Percentiles rank a stretch among this genome's conserved stretches.
phyloP scores from a whole-genome alignment of 1,140 invertebrate genomes.

The Plodia interpunctella region DNA sequence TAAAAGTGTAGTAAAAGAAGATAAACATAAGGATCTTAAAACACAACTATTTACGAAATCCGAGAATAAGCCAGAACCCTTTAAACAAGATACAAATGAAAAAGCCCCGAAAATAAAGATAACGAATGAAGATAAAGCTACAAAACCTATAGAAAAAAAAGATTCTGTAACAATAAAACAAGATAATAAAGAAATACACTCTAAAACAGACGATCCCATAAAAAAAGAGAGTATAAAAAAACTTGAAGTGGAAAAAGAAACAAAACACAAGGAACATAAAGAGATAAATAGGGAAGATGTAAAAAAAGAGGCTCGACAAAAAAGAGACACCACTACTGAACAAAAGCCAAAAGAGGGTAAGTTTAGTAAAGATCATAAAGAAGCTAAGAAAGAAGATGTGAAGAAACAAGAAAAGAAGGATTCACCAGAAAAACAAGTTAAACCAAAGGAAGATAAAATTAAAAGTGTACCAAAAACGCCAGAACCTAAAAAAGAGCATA shows the following conservation, averaged over 20 bases:
- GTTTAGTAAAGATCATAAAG: slow-evolving; percentile 8
- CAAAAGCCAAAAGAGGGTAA: not conserved
- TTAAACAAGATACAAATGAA: slow-evolving; percentile 15
- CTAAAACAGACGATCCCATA: slow-evolving; percentile 20
- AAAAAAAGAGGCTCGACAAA: slow-evolving; percentile 12
- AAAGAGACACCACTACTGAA: slow-evolving; percentile 7
- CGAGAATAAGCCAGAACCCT: not conserved
- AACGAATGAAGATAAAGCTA: slow-evolving; percentile 10
- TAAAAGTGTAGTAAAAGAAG: slow-evolving; percentile 10
- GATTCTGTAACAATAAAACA: slow-evolving; percentile 16
- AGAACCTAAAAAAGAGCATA: slow-evolving; percentile 20
- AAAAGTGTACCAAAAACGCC: slow-evolving; percentile 15
- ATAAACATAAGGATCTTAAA: slow-evolving; percentile 23
- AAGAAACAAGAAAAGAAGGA: slow-evolving; percentile 19
- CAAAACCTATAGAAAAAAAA: slow-evolving; percentile 11
- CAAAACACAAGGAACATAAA: not conserved
- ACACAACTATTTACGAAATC: slow-evolving; percentile 15
- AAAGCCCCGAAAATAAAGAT: slow-evolving; percentile 2
- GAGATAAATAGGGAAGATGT: slow-evolving; percentile 14
- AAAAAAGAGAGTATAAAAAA: slow-evolving; percentile 17
- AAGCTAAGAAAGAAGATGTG: slow-evolving; percentile 20
- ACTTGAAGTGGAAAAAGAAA: not conserved
- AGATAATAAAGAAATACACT: slow-evolving; percentile 18
- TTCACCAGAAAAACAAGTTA: slow-evolving; percentile 9
- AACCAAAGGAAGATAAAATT: slow-evolving; percentile 16